A percentile compares a stretch with the other conserved stretches of the same genome.
These are phyloP conservation scores for Melanotaenia parkinsoni DNA, from an alignment of 2,797 vertebrate genomes.

Conservation along the genomic window DNA sequence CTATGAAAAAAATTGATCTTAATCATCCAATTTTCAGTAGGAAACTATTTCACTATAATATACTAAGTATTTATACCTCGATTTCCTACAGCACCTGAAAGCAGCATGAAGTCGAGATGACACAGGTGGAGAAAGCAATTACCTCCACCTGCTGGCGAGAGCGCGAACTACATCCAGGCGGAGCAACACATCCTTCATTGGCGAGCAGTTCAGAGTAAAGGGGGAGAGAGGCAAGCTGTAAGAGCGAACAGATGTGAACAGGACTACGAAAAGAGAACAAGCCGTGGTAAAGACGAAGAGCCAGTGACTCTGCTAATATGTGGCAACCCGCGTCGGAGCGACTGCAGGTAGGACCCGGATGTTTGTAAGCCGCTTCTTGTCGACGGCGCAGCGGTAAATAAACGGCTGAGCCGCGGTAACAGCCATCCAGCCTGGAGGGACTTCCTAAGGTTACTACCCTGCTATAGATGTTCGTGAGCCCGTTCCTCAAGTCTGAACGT, in stretches of 20 bases:
- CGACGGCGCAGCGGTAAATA: slow-evolving; percentile 29
- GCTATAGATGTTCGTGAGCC: slow-evolving; percentile 27
- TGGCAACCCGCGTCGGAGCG: slow-evolving; percentile 97
- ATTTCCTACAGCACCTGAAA: slow-evolving; percentile 51
- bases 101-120: slow-evolving; percentile 21
- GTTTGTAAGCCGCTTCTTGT: slow-evolving; percentile 1
- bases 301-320: slow-evolving; percentile 83
- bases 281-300: slow-evolving; percentile 69
- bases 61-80: accelerated
- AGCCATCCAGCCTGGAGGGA: slow-evolving; percentile 15
- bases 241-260: slow-evolving; percentile 82
- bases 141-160: slow-evolving; percentile 70
- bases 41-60: no score
- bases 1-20: not conserved
- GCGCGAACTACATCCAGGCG: slow-evolving; percentile 77
- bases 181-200: slow-evolving; percentile 82
- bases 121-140: not conserved
- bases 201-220: slow-evolving; percentile 60
- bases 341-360: slow-evolving; percentile 88
- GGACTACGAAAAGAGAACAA: slow-evolving; percentile 71
- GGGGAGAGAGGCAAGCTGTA: slow-evolving; percentile 67
- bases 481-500: not conserved
- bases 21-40: no score
- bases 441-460: slow-evolving; percentile 5
- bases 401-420: slow-evolving; percentile 10